Evolutionary conservation across 37 sponge, comb jelly and placozoan genomes (phyloP), one percentile per base, ranked within the genome.

Genomic region (Agelas oroides): DNA sequence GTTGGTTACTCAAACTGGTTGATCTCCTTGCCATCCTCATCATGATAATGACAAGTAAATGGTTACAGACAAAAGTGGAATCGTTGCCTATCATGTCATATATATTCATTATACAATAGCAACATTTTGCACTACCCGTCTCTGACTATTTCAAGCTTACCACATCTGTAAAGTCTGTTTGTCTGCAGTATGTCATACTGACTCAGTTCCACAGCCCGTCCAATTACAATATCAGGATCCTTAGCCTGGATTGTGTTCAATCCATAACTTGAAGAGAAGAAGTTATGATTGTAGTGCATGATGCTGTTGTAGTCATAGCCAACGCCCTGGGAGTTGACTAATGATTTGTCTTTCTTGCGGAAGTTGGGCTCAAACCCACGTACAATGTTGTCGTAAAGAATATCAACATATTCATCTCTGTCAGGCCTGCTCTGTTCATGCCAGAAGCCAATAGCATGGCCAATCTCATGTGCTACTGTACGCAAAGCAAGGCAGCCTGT

Each of bases 301-400:
- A 95, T 86, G 30, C 92, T 90, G 70, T 90, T 94, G 83, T 86
- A 90, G 56, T 94, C 95, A 38, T 94, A 94, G 6, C 83, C 68
- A 1, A 95, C 80, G 25, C 95, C 95, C 30, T 72, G 34, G 14
- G 89, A 88, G 56, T 95, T 33, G 0, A 91, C 80, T 16, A 64
- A 16, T n/a, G 58, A 64, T 33, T 28, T 8, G 21, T 5, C 12
- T 55, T 59, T 65, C 59, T 69, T 75, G 1, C 58, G 2, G 39
- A 93, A 93, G 70, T 93, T 93, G 18, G n/a, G 14, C 25, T 52
- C 55, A 19, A 53, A 65, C 1, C 74, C 73, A 46, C 46, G 69
- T 0, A 74, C 20, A 28, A 89, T 73, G 63, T 86, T 89, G 30
- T 83, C 57, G 3, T 32, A 31, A 24, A 78, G 37, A 1, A 94